Percentiles rank a stretch among this genome's conserved stretches.
These are phyloP conservation scores for Furnarius figulus DNA, from an alignment of 2,113 vertebrate genomes.

Conservation along the genomic window DNA sequence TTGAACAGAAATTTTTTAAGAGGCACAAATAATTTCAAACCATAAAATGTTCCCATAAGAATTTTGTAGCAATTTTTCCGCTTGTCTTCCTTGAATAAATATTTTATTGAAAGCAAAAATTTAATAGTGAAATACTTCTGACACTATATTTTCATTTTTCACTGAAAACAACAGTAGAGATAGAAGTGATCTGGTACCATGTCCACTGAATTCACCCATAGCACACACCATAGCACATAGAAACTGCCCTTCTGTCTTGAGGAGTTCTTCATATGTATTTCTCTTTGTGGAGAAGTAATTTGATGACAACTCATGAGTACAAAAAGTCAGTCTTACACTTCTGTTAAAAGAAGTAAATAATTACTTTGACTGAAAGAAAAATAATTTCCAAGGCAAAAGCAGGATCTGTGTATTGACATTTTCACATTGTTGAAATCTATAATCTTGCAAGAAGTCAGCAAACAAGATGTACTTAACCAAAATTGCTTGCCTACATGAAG, in stretches of 20 bases:
- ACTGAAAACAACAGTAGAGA: background rate
- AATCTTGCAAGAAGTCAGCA: background rate
- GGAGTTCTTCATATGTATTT: background rate
- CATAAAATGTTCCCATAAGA: background rate
- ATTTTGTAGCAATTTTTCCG: rapidly evolving
- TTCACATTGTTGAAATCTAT: background rate
- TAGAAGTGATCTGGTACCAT: background rate
- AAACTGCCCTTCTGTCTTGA: background rate
- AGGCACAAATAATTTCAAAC: background rate
- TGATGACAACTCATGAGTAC: background rate
- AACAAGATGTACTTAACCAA: background rate
- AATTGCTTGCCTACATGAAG: background rate
- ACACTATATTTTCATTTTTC: background rate
- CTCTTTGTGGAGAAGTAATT: background rate
- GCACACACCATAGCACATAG: background rate
- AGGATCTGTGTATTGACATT: background rate
- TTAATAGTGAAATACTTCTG: background rate
- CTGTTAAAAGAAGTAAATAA: background rate
- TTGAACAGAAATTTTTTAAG: background rate
- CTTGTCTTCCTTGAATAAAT: background rate
- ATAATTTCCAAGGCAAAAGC: background rate
- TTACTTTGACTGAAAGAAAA: background rate
- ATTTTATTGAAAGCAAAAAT: background rate
- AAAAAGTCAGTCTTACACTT: background rate
- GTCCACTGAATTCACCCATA: background rate